Conservation (phyloP, 23 tunicate genomes). For the Styela plicata region DNA sequence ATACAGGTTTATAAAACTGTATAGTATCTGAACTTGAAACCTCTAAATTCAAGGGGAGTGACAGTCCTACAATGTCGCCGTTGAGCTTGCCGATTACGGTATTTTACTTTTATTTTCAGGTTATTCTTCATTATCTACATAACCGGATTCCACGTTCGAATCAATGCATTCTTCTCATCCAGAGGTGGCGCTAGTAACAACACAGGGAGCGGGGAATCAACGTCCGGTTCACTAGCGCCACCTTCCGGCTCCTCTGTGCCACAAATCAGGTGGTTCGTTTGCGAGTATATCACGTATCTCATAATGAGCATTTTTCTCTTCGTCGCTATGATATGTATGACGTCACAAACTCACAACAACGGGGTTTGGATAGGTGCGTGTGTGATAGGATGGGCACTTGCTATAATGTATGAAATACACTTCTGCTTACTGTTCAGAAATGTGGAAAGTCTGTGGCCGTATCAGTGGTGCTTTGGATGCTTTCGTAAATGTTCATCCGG, state of each 20-base stretch:
- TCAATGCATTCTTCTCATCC: conserved; percentile 21
- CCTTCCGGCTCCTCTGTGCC: conserved; percentile 18
- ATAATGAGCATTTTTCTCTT: conserved; percentile 38
- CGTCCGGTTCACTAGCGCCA: conserved; percentile 35
- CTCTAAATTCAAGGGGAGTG: too few species aligned
- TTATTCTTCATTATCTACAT: conserved; percentile 49
- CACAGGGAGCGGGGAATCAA: conserved; percentile 7
- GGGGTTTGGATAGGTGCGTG: conserved; percentile 48
- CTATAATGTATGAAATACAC: conserved; percentile 44
- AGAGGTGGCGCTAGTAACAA: background rate
- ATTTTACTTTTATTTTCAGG: conserved; percentile 27
- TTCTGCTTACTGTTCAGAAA: conserved; percentile 65
- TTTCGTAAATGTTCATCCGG: background rate
- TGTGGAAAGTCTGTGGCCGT: conserved; percentile 73
- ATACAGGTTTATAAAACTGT: too few species aligned
- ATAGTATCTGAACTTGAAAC: too few species aligned
- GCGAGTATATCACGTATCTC: conserved; percentile 61
- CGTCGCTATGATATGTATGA: conserved; percentile 47
- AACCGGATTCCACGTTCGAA: conserved; percentile 36
- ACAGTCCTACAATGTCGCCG: too few species aligned
- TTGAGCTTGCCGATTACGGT: too few species aligned
- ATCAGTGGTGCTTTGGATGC: conserved; percentile 2
- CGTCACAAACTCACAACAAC: conserved; percentile 39
- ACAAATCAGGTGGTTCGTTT: conserved; percentile 41
- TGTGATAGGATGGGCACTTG: conserved; percentile 55